Percentiles rank a stretch among this genome's conserved stretches.
Conservation (phyloP, 2,113 vertebrate genomes). For the Melanostigma gelatinosum region DNA sequence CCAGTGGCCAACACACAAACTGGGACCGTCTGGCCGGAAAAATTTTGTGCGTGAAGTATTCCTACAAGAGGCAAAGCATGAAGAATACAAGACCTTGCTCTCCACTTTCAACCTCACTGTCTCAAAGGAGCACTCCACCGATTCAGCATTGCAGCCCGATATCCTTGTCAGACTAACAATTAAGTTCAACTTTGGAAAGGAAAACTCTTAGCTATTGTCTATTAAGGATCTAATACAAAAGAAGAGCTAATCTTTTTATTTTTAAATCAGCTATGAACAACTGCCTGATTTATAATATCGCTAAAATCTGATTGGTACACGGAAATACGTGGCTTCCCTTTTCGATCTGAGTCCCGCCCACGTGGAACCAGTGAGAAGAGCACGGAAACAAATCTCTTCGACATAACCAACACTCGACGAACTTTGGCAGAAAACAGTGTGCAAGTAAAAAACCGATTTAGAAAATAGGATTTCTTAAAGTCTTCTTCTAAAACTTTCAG, state of each 20-base stretch:
- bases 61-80: neutral
- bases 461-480: neutral
- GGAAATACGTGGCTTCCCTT: neutral
- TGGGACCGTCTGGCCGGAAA: constrained; percentile 10
- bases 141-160: neutral
- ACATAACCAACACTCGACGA: neutral
- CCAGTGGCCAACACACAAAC: constrained; percentile 18
- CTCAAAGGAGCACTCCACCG: neutral
- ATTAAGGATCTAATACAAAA: neutral
- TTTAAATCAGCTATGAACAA: neutral
- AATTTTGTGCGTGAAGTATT: neutral
- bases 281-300: neutral
- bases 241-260: neutral
- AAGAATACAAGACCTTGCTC: neutral
- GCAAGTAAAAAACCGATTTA: neutral
- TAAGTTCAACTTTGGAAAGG: neutral
- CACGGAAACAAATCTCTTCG: neutral
- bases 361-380: neutral
- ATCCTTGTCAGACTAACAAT: neutral
- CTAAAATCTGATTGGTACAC: neutral
- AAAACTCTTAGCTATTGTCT: neutral
- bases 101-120: neutral
- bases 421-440: neutral
- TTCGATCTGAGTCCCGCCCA: neutral
- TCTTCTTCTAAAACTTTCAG: constrained; percentile 1